Base-by-base conservation (phyloP, 1,140 invertebrate species). In the Drosophila azteca region DNA sequence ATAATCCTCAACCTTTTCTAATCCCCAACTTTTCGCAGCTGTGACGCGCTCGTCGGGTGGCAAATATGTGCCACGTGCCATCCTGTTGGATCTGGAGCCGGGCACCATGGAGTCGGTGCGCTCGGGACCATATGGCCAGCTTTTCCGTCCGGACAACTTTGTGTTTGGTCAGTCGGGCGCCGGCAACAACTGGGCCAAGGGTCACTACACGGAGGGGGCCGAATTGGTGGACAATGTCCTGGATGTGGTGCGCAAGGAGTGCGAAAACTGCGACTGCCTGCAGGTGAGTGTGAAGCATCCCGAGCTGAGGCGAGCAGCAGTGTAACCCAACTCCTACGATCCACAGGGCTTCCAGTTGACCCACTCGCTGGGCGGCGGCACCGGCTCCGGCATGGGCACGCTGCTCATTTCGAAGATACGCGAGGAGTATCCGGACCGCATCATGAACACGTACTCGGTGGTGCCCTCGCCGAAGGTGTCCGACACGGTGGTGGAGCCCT, bases 361-460 rank as follows among this genome's bases (percentile, higher is more conserved):
- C 90, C 94, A 97, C 93, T 94, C 96, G 68, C 90, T 97, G 62
- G 95, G 95, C 22, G 96, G 94, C 88, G 96, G 94, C 76, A 97
- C 96, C 68, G 96, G 96, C 2, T 96, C 95, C 26, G 96, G 96
- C 11, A 93, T 96, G 93, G 95, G 95, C 15, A 96, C 96, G 1
- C 92, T 96, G 20, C 92, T 97, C 26, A 95, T 97, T 81, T 95
- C 93, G 51, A 96, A 96, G 92, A 96, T 96, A 66, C 93, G 95
- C 24, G 95, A 96, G 81, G 95, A 96, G 89, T 96, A 95, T 90
- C 95, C 96, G 13, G 96, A 97, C 91, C 94, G 96, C 82, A 97
- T 97, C 61, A 97, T 97, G 96, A 96, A 95, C 91, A 97, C 96
- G 29, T 97, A 96, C 88, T 96, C 95, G 59, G 96, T 97, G 66